Base-by-base conservation (phyloP, 2,888 invertebrate species). In the Rhorus exstirpatorius region DNA sequence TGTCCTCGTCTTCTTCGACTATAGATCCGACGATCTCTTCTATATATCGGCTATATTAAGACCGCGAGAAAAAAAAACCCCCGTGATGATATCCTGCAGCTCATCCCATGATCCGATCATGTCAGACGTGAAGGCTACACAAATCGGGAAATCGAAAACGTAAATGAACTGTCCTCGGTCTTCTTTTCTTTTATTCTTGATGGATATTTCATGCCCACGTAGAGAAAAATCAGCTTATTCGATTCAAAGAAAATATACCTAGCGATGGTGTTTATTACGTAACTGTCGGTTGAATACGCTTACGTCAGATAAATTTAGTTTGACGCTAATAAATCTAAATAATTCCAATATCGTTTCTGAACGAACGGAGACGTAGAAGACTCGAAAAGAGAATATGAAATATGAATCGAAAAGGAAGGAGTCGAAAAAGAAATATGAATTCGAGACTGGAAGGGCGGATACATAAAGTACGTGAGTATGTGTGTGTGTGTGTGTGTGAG, bases 81-180 rank as follows among this genome's bases (percentile, higher is more conserved):
- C 6, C 12, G 12, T 4, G 24, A 26, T 49, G 46, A 65, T 38
- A 68, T 68, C 58, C 21, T 31, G 19, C 53, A 35, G 60, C 79
- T 55, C 67, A 68, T 80, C 61, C 4, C 14, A 68, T 55, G 68
- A 38, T 10, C 31, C 60, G 74, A 74, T 67, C 68, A 79, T 72
- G 74, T 61, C 21, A 35, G 35, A 19, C 74, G 61, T n/a, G 41
- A 55, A 49, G 24, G 41, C 44, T 26, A 38, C 49, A 41, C 79
- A 31, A n/a, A 53, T 80, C 63, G 60, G 61, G 67, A 61, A 61
- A 72, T 61, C 44, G 1, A 14, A 35, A 17, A 53, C 2, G 24
- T 10, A 19, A 24, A 31, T 24, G 24, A 41, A 53, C 12, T n/a
- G 24, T 24, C 1, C n/a, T 10, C 24, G 0, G 12, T n/a, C 8